These are phyloP conservation scores for Lasioglossum lativentre DNA, from an alignment of 2,888 invertebrate genomes.

Conservation along the genomic window DNA sequence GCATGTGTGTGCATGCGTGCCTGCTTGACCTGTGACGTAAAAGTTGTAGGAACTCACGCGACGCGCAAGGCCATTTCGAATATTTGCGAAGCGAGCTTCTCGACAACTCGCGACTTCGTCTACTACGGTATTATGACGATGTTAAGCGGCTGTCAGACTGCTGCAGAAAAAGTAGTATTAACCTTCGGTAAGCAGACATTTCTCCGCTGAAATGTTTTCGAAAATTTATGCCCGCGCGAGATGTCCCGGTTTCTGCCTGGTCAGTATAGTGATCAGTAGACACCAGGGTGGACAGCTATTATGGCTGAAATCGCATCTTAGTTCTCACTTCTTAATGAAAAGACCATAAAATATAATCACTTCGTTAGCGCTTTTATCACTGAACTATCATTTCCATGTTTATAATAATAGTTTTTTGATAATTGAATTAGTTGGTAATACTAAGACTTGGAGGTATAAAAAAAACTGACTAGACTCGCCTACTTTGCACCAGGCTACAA, in stretches of 20 bases:
- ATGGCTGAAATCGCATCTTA: too few relatives aligned
- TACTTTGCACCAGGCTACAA: too few relatives aligned
- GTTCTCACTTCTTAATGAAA: too few relatives aligned
- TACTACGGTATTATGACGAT: background rate
- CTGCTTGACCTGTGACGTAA: constrained; percentile 71
- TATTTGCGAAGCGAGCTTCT: constrained; percentile 53
- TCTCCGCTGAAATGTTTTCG: background rate
- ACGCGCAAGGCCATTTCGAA: constrained; percentile 57
- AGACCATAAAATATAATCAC: too few relatives aligned
- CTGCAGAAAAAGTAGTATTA: background rate
- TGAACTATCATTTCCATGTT: too few relatives aligned
- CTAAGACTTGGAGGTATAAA: too few relatives aligned
- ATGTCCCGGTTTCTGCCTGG: background rate
- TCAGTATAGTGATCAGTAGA: too few relatives aligned
- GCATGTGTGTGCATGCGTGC: background rate
- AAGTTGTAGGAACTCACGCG: constrained; percentile 47
- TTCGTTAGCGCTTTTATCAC: too few relatives aligned
- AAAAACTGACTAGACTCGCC: too few relatives aligned
- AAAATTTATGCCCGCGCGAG: background rate
- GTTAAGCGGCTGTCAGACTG: background rate
- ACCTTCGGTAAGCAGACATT: background rate
- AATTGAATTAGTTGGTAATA: too few relatives aligned
- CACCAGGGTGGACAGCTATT: too few relatives aligned
- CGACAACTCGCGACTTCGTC: background rate
- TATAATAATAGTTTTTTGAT: too few relatives aligned